Base-by-base conservation (phyloP, 2,797 vertebrate species). In the Euthynnus affinis region DNA sequence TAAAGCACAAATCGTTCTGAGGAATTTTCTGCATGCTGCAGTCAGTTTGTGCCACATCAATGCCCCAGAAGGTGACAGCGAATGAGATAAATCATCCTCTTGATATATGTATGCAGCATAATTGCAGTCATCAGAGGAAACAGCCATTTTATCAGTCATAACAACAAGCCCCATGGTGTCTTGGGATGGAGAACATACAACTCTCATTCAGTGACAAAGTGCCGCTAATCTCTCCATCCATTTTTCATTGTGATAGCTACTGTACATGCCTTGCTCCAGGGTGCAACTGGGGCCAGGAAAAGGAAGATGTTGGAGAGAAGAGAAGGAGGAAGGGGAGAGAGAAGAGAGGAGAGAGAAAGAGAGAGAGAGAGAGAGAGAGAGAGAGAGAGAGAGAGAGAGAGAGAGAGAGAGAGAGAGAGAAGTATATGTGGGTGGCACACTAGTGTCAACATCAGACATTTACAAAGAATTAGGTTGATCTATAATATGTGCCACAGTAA, bases 211-310 rank as follows among this genome's bases (percentile, higher is more conserved):
- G 57, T 83, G 86, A 90, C 91, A 90, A 89, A 92, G 64, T 79
- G 78, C 77, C 6, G 22, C 76, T 91, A 85, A 92, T 91, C 87
- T 87, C 80, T 34, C 29, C 12, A 74, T 89, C 63, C 86, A 90
- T 91, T 89, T 92, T 83, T 92, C 78, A 91, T 72, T 18, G n/a
- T 69, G 76, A 88, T 76, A 49, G 82, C 65, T 76, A 51, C 67
- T 69, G 78, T 76, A 62, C 59, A 53, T 15, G 34, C 32, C 58
- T 65, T 5, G 79, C 88, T 78, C 59, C 69, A 12, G 85, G 83
- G 75, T 86, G 37, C 32, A 60, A 78, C 58, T 20, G 22, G 58
- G 73, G 73, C 69, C 71, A 48, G 56, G 60, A 58, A 55, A 55
- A 61, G 34, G 74, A 72, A 72, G 68, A 60, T 27, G 46, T 32